Conservation (phyloP, 2,888 invertebrate genomes). For the Agrochola macilenta region DNA sequence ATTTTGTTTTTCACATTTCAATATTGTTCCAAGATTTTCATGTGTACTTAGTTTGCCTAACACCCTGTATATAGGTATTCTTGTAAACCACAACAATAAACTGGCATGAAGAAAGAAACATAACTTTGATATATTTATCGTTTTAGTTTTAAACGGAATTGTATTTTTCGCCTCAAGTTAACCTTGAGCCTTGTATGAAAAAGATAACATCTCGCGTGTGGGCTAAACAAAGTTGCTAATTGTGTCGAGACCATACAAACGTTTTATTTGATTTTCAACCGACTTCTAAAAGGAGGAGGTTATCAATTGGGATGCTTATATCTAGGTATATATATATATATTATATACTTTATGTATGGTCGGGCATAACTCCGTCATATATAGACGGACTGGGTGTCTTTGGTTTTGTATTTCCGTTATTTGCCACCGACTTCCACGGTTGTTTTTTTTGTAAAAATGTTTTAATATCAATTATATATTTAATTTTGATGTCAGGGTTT, state of each 20-base stretch:
- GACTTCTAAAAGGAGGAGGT: no score
- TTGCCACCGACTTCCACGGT: no score
- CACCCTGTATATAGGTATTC: background rate
- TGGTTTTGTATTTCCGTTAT: no score
- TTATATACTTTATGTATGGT: no score
- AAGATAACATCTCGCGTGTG: background rate
- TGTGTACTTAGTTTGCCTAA: background rate
- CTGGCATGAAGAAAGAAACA: background rate
- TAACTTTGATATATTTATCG: background rate
- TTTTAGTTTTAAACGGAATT: slow-evolving; percentile 9
- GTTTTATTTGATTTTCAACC: background rate
- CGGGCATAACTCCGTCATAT: no score
- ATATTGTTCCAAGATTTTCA: background rate
- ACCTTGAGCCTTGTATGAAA: slow-evolving; percentile 6
- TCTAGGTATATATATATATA: no score
- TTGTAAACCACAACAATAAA: background rate
- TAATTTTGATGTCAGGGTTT: background rate
- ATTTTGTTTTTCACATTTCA: background rate
- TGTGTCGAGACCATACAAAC: background rate
- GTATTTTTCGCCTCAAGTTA: background rate
- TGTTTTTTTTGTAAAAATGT: no score
- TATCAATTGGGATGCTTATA: no score
- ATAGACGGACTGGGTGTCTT: no score
- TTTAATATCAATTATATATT: background rate
- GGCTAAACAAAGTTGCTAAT: slow-evolving; percentile 1